A percentile compares a stretch with the other conserved stretches of the same genome.
Conservation (phyloP, 2,797 vertebrate genomes). For the Crocidura indochinensis region DNA sequence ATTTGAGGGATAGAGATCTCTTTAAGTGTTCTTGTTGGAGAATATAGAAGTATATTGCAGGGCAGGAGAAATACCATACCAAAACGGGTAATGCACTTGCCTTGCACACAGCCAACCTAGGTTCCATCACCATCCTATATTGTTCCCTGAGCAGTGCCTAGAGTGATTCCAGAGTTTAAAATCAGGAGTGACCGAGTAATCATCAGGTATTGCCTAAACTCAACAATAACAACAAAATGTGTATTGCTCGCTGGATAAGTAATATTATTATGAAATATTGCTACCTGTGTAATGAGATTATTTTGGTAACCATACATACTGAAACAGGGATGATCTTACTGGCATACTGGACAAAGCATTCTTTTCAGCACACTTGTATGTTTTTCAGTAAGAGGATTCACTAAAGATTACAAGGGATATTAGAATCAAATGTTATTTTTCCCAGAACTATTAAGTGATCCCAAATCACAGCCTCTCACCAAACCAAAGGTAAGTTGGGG, state of each 20-base stretch:
- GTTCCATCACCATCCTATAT: no score
- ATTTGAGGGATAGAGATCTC: slow-evolving; percentile 16
- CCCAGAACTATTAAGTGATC: slow-evolving; percentile 39
- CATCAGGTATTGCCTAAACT: no score
- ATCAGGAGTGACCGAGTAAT: no score
- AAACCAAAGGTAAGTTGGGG: not conserved
- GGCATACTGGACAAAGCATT: not conserved
- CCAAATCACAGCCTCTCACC: slow-evolving; percentile 5
- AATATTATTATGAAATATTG: slow-evolving; percentile 36
- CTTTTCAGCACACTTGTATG: slow-evolving; percentile 4
- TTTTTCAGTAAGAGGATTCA: slow-evolving; percentile 32
- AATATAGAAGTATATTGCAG: not conserved
- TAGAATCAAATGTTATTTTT: slow-evolving; percentile 57
- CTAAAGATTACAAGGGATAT: slow-evolving; percentile 55
- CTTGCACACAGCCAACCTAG: no score
- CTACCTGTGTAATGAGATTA: not conserved
- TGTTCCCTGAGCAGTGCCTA: no score
- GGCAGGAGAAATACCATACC: no score
- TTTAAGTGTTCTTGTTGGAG: not conserved
- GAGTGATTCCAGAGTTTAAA: no score
- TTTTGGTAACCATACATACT: not conserved
- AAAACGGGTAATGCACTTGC: no score
- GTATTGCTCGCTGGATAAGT: slow-evolving; percentile 24
- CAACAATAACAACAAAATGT: not conserved
- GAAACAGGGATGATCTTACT: not conserved